Base-by-base conservation (phyloP, 2,797 vertebrate genomes). In the Rhinatrema bivittatum region DNA sequence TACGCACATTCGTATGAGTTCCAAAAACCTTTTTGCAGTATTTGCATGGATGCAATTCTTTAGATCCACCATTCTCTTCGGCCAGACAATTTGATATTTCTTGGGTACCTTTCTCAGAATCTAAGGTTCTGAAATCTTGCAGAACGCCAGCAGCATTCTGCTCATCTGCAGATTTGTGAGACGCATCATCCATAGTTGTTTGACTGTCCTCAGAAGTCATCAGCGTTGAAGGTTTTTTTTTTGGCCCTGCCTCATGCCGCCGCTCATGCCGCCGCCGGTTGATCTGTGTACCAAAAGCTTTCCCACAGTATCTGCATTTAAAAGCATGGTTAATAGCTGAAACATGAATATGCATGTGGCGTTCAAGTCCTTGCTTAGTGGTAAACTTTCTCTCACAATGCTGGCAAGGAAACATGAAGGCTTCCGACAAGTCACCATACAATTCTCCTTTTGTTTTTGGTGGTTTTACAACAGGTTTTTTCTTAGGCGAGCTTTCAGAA, bases 11-110 rank as follows among this genome's bases (percentile, higher is more conserved):
- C 20, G 95, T 99, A 38, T 99, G 95, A 16, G 94, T 97, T 39
- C 96, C 94, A 51, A 99, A 99, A 16, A 94, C 87, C 70, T 99
- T 99, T 32, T 92, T 97, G 69, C 96, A 99, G 44, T 97, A 96
- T 54, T 94, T 94, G 78, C 96, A 99, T 0, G 90, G 90, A 53
- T 98, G 93, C 36, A 94, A 76, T 35, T 97, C 93, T 56, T 88
- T 94, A 9, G 87, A 82, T 35, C 95, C 94, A 3, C 88, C 90
- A 3, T 87, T 94, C 43, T 96, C 95, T 42, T 93, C 93, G 9
- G 80, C 56, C 7, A 82, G 39, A 1, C 76, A 46, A 24, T 76
- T 76, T 1, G 80, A 56, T 11, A 46, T 65, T 42, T 85, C 86
- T 38, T 74, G 72, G 24, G 68, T 27, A 14, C 36, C 42, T 2